phyloP scores from a whole-genome alignment of 1,140 invertebrate species.

The Zeugodacus cucurbitae region DNA sequence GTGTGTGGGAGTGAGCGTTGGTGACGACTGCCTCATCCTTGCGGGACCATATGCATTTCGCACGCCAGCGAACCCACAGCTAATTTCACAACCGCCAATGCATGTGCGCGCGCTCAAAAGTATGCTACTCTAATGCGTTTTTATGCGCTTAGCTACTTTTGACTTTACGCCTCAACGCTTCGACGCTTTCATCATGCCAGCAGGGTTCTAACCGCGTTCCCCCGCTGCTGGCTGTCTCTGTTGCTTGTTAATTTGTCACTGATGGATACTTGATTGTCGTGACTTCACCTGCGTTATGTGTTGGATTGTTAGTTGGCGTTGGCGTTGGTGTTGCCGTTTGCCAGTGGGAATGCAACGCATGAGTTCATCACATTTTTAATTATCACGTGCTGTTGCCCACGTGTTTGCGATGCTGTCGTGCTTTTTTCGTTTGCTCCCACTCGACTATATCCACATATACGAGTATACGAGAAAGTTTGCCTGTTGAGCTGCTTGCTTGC shows the following conservation, averaged over 20 bases:
- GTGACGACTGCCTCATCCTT: background rate
- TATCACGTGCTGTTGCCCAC: background rate
- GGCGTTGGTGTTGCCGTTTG: background rate
- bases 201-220: background rate
- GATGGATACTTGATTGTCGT: conserved; percentile 3
- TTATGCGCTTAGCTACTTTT: conserved; percentile 34
- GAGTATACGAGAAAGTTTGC: too few relatives aligned
- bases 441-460: too few relatives aligned
- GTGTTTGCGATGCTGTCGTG: background rate
- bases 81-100: background rate
- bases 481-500: too few relatives aligned
- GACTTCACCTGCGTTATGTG: background rate
- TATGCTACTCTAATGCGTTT: conserved; percentile 15
- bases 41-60: background rate
- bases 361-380: background rate
- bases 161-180: background rate
- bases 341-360: background rate
- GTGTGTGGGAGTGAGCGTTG: background rate
- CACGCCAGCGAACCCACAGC: background rate
- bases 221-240: background rate
- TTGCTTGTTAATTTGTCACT: conserved; percentile 30
- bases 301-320: background rate
- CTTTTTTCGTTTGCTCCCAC: background rate
- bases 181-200: background rate
- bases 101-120: background rate